Evolutionary conservation across 2,888 invertebrate species (phyloP).

Genomic region (Acleris holmiana): DNA sequence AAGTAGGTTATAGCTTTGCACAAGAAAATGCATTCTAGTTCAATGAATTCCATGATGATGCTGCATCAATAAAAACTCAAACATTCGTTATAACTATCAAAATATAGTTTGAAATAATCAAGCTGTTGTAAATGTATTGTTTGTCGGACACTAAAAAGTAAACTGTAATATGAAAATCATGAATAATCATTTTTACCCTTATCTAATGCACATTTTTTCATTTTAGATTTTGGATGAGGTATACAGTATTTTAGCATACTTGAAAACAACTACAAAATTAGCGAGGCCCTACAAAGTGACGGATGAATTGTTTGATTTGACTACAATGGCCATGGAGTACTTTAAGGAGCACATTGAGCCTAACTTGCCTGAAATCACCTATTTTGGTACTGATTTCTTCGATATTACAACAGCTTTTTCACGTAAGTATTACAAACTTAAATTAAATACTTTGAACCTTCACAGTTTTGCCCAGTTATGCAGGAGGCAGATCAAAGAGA

Average conservation of each 20-base stretch:
- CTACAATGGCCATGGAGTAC: constrained; percentile 99
- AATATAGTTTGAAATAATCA: too few relatives aligned
- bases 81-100: too few relatives aligned
- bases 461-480: too few relatives aligned
- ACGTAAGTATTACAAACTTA: constrained; percentile 75
- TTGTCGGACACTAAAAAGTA: too few relatives aligned
- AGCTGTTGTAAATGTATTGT: too few relatives aligned
- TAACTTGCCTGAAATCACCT: constrained; percentile 93
- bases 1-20: too few relatives aligned
- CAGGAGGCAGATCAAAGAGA: too few relatives aligned
- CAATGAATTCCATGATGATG: too few relatives aligned
- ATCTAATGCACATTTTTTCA: constrained; percentile 14
- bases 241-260: constrained; percentile 92
- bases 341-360: constrained; percentile 97
- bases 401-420: constrained; percentile 89
- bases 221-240: constrained; percentile 95
- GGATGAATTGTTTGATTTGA: constrained; percentile 96
- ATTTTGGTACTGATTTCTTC: constrained; percentile 93
- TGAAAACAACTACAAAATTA: constrained; percentile 92
- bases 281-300: constrained; percentile 96
- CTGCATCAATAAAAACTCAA: too few relatives aligned
- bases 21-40: too few relatives aligned
- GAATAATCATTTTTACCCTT: not conserved
- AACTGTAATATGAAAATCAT: too few relatives aligned
- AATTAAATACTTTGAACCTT: not conserved